phyloP scores from a whole-genome alignment of 2,888 invertebrate genomes.

The Bhutanitis thaidina region DNA sequence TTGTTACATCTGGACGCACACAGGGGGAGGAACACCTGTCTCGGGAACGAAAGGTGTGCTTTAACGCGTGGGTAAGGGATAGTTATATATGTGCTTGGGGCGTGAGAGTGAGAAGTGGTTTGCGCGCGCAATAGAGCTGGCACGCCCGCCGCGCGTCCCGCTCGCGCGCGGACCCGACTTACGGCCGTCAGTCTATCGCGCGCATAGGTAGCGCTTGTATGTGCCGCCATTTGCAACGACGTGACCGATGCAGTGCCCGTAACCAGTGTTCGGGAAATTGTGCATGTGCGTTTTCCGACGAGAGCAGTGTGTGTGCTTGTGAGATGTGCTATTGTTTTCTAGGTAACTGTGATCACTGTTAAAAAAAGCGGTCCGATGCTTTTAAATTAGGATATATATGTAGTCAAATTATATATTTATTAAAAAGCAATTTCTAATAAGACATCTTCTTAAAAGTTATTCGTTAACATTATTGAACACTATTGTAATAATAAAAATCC shows the following conservation, averaged over 20 bases:
- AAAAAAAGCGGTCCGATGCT: conserved; percentile 63
- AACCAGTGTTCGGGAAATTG: conserved; percentile 79
- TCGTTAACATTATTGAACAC: too few relatives aligned
- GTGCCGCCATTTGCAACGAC: conserved; percentile 69
- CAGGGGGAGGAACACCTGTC: conserved; percentile 74
- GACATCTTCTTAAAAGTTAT: too few relatives aligned
- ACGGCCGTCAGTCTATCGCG: conserved; percentile 73
- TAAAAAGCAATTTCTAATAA: neutral
- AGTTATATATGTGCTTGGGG: conserved; percentile 38
- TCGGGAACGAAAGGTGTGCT: conserved; percentile 78
- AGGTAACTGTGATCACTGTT: conserved; percentile 67
- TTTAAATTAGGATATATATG: conserved; percentile 51
- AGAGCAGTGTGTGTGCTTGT: conserved; percentile 76
- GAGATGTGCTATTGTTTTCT: conserved; percentile 79
- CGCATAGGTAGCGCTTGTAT: conserved; percentile 67
- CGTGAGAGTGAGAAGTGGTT: conserved; percentile 53
- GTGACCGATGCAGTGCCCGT: conserved; percentile 77
- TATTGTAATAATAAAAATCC: neutral
- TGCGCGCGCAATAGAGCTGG: conserved; percentile 71
- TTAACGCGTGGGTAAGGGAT: conserved; percentile 56
- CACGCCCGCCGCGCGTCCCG: conserved; percentile 77
- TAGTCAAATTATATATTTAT: conserved; percentile 15
- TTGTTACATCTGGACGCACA: conserved; percentile 66
- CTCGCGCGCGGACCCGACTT: conserved; percentile 56
- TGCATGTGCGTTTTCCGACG: conserved; percentile 79